These are phyloP conservation scores for Sterna hirundo DNA, from an alignment of 2,113 vertebrate species.

Conservation along the genomic window DNA sequence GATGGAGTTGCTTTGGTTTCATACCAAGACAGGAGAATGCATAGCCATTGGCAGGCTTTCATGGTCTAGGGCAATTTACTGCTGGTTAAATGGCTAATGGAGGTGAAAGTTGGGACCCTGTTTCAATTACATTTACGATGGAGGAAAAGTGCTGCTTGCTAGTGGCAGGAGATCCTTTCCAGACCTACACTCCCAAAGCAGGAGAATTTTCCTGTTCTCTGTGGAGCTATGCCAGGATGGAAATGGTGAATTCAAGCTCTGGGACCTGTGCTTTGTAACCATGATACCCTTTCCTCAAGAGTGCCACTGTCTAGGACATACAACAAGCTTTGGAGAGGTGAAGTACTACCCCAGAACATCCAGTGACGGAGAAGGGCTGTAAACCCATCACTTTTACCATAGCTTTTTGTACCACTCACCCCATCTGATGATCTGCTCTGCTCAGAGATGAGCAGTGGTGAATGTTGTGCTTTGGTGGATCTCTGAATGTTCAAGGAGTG, in stretches of 20 bases:
- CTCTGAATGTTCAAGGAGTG: background rate
- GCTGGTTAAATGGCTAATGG: background rate
- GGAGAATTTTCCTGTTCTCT: background rate
- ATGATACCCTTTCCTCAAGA: background rate
- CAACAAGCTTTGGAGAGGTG: background rate
- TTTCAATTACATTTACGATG: background rate
- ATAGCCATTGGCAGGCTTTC: background rate
- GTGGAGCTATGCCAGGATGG: background rate
- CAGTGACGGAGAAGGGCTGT: background rate
- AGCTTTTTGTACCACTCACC: background rate
- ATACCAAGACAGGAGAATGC: background rate
- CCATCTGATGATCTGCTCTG: background rate
- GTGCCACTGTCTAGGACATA: background rate
- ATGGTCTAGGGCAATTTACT: background rate
- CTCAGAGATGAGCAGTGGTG: background rate
- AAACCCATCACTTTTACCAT: background rate
- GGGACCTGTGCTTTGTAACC: background rate
- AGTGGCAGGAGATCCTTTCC: slow-evolving; percentile 15
- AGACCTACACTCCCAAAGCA: background rate
- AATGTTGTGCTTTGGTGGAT: background rate
- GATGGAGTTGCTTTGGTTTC: background rate
- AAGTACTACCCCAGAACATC: background rate
- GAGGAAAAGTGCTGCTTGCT: background rate
- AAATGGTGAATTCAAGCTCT: background rate
- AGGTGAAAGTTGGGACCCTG: background rate